Evolutionary conservation across 2,113 vertebrate genomes (phyloP).

Genomic region (Labeo rohita): DNA sequence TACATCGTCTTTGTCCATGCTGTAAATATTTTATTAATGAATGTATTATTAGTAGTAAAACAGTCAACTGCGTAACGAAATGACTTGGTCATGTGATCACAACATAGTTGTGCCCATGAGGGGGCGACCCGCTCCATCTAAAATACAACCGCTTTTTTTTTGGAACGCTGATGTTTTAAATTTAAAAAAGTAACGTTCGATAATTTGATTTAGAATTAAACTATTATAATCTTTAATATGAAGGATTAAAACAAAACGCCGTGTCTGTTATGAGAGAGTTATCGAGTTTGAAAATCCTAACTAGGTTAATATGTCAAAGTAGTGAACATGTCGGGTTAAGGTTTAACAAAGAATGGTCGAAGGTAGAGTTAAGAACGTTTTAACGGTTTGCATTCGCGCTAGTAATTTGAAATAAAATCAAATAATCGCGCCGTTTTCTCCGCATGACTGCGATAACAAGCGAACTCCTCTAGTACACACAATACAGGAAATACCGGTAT

Average conservation of each 20-base stretch:
- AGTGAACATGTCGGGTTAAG: constrained; percentile 16
- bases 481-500: not conserved
- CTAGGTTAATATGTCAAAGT: constrained; percentile 50
- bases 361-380: not conserved
- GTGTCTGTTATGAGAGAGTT: too few relatives aligned
- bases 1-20: not conserved
- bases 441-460: not conserved
- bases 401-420: not conserved
- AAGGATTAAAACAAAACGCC: not conserved
- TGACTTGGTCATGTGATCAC: not conserved
- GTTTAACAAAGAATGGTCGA: constrained; percentile 13
- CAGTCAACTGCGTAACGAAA: not conserved
- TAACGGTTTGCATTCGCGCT: not conserved
- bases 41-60: not conserved
- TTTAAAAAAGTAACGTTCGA: not conserved
- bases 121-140: not conserved
- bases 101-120: constrained; percentile 6
- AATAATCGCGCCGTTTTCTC: not conserved
- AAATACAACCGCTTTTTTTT: not conserved
- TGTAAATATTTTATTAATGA: not conserved
- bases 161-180: not conserved
- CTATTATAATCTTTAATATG: not conserved
- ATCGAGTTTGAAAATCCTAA: not conserved
- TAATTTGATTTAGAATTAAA: not conserved
- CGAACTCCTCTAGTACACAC: not conserved